These are phyloP conservation scores for Agrochola lota DNA, from an alignment of 2,888 invertebrate species.

Conservation along the genomic window DNA sequence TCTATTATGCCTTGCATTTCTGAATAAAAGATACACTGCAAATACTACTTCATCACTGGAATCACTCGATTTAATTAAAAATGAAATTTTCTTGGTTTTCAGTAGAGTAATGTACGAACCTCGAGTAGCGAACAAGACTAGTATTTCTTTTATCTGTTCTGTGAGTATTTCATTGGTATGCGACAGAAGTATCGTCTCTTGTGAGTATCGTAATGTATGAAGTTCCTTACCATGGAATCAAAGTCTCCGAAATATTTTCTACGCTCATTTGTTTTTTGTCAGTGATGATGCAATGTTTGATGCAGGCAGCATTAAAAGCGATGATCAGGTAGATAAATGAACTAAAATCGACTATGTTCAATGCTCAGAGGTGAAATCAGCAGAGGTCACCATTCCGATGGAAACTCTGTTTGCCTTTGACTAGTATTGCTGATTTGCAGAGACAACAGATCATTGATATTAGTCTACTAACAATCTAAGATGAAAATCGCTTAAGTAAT, in stretches of 20 bases:
- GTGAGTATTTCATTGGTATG: too few species aligned
- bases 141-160: too few species aligned
- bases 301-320: background rate
- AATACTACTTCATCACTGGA: too few species aligned
- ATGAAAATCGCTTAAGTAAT: background rate
- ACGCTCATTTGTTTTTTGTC: slow-evolving; percentile 5
- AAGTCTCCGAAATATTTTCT: background rate
- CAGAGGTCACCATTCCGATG: slow-evolving; percentile 7
- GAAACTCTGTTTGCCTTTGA: background rate
- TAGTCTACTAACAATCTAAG: background rate
- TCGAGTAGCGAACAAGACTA: too few species aligned
- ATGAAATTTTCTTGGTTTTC: too few species aligned
- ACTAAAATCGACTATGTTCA: background rate
- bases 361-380: background rate
- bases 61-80: too few species aligned
- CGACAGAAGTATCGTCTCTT: too few species aligned
- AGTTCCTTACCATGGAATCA: background rate
- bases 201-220: too few species aligned
- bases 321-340: slow-evolving; percentile 5
- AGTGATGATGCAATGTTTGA: background rate
- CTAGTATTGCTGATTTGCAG: background rate
- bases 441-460: background rate
- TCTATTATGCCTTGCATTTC: too few species aligned
- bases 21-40: too few species aligned
- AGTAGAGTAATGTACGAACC: too few species aligned